Evolutionary conservation across 2,888 invertebrate species (phyloP), one percentile per base, ranked within the genome.

Genomic region (Sepiola atlantica): DNA sequence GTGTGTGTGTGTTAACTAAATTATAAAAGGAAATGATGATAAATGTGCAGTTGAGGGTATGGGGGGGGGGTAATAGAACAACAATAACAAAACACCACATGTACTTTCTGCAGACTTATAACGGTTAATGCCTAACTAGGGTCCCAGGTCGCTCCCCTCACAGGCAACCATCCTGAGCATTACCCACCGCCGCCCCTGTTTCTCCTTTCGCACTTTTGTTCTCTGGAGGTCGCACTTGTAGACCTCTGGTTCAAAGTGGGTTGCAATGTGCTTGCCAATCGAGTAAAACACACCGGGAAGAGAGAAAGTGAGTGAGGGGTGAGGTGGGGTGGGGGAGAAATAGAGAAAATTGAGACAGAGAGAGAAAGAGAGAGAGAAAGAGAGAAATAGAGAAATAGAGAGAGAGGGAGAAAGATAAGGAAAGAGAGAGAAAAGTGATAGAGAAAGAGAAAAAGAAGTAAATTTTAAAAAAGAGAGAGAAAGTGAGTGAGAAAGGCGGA

Each of bases 181-280:
- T 45, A 45, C 45, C 77, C 77, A 61, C 28, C 77, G 18, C 77
- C 16, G 3, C n/a, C 32, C 20, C 77, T 21, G 12, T n/a, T 77
- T n/a, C 77, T 28, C n/a, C n/a, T n/a, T n/a, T 16, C 16, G 77
- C n/a, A 32, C 77, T 77, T 77, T 77, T 77, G 77, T 77, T n/a
- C 32, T 77, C 77, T 32, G 32, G 77, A 32, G 77, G 77, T 77
- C 77, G 77, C 77, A 77, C 77, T 77, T 77, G 77, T n/a, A 16
- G n/a, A 77, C 77, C 77, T 77, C 77, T 77, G n/a, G 77, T n/a
- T n/a, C 77, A 77, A 77, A 77, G 77, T 77, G 77, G 77, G 77
- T 77, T 77, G 77, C 77, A 77, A n/a, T 77, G 14, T n/a, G 77
- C n/a, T 77, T 77, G 77, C 77, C 32, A 77, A 77, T 77, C 16